Evolutionary conservation across 1,140 invertebrate genomes (phyloP).

Genomic region (Pissodes strobi): DNA sequence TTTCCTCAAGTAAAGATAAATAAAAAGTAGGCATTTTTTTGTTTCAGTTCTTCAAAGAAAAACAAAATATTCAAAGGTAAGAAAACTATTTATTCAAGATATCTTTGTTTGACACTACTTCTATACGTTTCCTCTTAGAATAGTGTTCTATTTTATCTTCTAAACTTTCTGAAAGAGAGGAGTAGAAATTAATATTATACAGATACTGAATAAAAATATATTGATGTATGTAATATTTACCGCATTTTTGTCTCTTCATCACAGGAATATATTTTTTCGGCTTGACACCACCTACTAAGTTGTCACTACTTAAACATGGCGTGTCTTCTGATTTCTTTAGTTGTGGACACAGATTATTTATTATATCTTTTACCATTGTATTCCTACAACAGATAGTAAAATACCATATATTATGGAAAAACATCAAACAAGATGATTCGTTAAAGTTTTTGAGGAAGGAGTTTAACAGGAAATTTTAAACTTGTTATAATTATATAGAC

Average conservation of each 20-base stretch:
- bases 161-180: constrained; percentile 48
- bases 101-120: constrained; percentile 21
- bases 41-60: constrained; percentile 44
- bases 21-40: no score
- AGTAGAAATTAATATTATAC: constrained; percentile 5
- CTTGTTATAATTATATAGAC: no score
- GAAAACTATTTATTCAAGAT: neutral
- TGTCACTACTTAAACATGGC: constrained; percentile 59
- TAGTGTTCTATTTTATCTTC: constrained; percentile 50
- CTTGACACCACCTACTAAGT: constrained; percentile 71
- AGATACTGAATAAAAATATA: neutral
- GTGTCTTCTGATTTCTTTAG: neutral
- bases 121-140: constrained; percentile 42
- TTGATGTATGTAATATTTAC: constrained; percentile 58
- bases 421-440: no score
- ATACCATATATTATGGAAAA: no score
- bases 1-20: no score
- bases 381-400: constrained; percentile 59
- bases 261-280: constrained; percentile 73
- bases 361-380: constrained; percentile 73
- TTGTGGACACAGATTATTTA: constrained; percentile 62
- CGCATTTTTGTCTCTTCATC: constrained; percentile 72
- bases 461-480: no score
- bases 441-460: no score
- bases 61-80: neutral